Evolutionary conservation across 2,888 invertebrate genomes (phyloP).

Genomic region (Mythimna vitellina): DNA sequence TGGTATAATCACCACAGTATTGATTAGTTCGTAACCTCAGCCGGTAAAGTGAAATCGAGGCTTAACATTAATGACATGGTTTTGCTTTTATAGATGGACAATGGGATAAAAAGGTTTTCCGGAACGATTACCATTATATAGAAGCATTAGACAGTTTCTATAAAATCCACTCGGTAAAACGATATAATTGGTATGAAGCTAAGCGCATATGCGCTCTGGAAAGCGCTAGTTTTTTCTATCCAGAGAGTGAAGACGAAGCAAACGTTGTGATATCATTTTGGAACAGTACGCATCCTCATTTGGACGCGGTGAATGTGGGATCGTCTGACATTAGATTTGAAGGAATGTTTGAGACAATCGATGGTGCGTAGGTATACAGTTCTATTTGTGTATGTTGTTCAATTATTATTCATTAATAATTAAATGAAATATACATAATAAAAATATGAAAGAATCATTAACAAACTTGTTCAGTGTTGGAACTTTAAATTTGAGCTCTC

Average conservation of each 20-base stretch:
- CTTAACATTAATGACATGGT: not conserved
- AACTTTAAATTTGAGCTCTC: too few relatives aligned
- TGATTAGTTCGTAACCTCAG: too few relatives aligned
- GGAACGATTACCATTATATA: conserved; percentile 79
- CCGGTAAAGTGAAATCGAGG: too few relatives aligned
- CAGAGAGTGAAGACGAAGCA: conserved; percentile 76
- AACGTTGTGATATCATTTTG: conserved; percentile 66
- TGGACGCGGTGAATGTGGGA: conserved; percentile 68
- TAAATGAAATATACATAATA: too few relatives aligned
- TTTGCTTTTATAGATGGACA: conserved; percentile 71
- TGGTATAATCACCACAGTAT: too few relatives aligned
- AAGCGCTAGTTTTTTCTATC: conserved; percentile 78
- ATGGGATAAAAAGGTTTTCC: conserved; percentile 73
- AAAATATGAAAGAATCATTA: too few relatives aligned
- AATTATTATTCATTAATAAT: too few relatives aligned
- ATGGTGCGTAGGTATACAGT: conserved; percentile 1
- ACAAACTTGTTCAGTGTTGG: too few relatives aligned
- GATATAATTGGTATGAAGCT: conserved; percentile 74
- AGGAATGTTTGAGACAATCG: conserved; percentile 18
- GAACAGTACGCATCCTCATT: conserved; percentile 68
- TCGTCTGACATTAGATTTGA: conserved; percentile 64
- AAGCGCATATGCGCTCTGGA: conserved; percentile 74
- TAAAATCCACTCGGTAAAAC: conserved; percentile 77
- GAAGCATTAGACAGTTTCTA: conserved; percentile 75
- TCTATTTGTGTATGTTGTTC: not conserved